Evolutionary conservation across 2,797 vertebrate species (phyloP), one percentile per base, ranked within the genome.

Genomic region (Lacerta agilis): DNA sequence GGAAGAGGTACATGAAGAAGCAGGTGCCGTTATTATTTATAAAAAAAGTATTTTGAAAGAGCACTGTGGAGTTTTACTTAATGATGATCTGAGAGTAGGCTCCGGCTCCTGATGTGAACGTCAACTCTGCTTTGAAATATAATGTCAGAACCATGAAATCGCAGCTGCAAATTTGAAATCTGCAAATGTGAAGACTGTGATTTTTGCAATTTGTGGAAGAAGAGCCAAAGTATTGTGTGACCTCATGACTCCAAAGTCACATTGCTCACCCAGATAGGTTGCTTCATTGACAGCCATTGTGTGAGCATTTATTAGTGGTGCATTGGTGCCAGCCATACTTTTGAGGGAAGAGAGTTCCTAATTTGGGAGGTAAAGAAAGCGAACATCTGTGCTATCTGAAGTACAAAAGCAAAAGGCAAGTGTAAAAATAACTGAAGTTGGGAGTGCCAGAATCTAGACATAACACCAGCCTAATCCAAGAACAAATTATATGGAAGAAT

Each of bases 281-380:
- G 20, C 25, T 49, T 55, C 49, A 1, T 55, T 55, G 49, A 13
- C 49, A 55, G 13, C 49, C 13, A 55, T 55, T 5, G 13, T 29
- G 76, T 25, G 27, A 78, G 43, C 33, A 25, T 33, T 38, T 29
- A 77, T 77, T 43, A 43, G 75, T 41, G 11, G 75, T n/a, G 71
- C 69, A 64, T 23, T 18, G 61, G 61, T 18, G 20, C 61, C 61
- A 23, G 61, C 6, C 61, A 64, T 64, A 23, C 61, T 23, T 73
- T 36, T 38, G 33, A 2, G 29, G 29, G 69, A 15, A 71, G n/a
- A n/a, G 69, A 71, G n/a, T 33, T 71, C 79, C 15, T 58, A 84
- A 79, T n/a, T n/a, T 85, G 13, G 61, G 43, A 83, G 79, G 84
- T 85, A 27, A 55, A 41, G 82, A 79, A 5, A 83, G 75, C 15